Percentiles rank a stretch among this genome's conserved stretches.
Conservation (phyloP, 2,113 vertebrate genomes). For the Phylloscopus whistleri region DNA sequence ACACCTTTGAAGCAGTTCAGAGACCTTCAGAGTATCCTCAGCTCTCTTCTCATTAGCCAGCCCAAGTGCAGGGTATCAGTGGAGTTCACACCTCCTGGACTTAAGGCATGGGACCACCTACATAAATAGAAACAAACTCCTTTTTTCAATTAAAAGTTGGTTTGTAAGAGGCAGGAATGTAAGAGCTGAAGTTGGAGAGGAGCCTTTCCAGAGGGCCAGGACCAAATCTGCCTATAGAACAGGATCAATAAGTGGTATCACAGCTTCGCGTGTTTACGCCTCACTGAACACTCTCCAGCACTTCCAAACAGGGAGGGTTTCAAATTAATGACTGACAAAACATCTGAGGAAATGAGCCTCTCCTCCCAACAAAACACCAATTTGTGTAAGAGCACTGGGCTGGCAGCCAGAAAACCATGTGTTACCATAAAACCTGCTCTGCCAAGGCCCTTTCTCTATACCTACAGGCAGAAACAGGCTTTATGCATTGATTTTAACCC, state of each 20-base stretch:
- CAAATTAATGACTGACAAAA: slow-evolving; percentile 13
- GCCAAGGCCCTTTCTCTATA: not conserved
- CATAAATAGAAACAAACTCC: not conserved
- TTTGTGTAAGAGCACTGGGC: not conserved
- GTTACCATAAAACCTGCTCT: not conserved
- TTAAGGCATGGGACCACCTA: not conserved
- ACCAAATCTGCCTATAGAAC: not conserved
- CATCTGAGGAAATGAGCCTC: not conserved
- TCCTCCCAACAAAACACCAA: slow-evolving; percentile 1
- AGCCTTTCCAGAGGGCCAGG: not conserved
- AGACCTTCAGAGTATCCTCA: not conserved
- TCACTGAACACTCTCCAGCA: not conserved
- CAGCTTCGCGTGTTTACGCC: not conserved
- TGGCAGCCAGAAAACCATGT: not conserved
- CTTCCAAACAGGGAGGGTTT: not conserved
- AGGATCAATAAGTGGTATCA: not conserved
- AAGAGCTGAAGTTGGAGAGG: not conserved
- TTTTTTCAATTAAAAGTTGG: not conserved
- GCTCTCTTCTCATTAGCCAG: not conserved
- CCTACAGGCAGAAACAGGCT: not conserved
- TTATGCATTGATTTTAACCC: not conserved
- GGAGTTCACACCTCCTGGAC: not conserved
- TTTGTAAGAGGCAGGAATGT: not conserved
- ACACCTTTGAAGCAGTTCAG: not conserved
- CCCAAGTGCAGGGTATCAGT: not conserved